Evolutionary conservation across 2,797 vertebrate genomes (phyloP), one percentile per base, ranked within the genome.

Genomic region (Eurystomus glaucurus): DNA sequence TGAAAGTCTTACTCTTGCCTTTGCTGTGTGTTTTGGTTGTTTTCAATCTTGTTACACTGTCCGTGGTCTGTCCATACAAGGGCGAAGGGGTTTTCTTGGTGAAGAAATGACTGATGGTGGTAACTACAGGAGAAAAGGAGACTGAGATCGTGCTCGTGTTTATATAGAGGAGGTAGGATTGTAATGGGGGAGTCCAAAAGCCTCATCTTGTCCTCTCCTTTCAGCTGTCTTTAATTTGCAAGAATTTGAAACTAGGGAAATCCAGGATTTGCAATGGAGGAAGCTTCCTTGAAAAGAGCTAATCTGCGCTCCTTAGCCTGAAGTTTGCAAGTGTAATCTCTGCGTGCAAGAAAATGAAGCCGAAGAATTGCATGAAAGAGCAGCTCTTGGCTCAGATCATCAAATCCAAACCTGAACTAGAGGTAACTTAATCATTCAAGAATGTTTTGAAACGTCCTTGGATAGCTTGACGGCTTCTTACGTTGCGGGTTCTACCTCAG

Each of bases 101-200:
- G 23, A 60, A 74, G 37, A 74, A 52, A 23, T 2, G 1, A 4
- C 25, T 75, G 3, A 0, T 1, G 17, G 23, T 54, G 61, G 8
- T 77, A 43, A 29, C 52, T 65, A 6, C 37, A n/a, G 37, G 3
- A 26, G 10, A 50, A 58, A 77, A 22, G 4, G 5, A 10, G 2
- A 1, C 26, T 35, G 3, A 43, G 29, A 0, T 37, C 0, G 26
- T 8, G 35, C 61, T 86, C 5, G 0, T 0, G 0, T 25, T 61
- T 29, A 2, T 9, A 2, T 1, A 9, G 50, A 48, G 80, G 39
- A 50, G 76, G 35, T 28, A 4, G 21, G 70, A 20, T 77, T 11
- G 41, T 45, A 33, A 12, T 0, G 4, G n/a, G 26, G 33, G 50
- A 68, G 62, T 55, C 68, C 62, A 35, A 29, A 65, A 51, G 7